A percentile compares a stretch with the other conserved stretches of the same genome.
These are phyloP conservation scores for Hylia prasina DNA, from an alignment of 2,113 vertebrate genomes.

Conservation along the genomic window DNA sequence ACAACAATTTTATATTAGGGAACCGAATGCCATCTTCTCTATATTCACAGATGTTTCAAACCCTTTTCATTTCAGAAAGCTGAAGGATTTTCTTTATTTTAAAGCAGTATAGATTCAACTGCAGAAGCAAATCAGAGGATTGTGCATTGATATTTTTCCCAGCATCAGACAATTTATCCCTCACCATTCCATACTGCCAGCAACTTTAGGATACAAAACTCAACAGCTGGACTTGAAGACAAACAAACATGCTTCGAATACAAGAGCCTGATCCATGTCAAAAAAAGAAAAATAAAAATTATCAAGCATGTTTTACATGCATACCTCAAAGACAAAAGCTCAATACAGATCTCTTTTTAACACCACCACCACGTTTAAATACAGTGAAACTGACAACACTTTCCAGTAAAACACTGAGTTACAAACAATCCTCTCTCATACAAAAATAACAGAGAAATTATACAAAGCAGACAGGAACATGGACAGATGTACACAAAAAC, in stretches of 20 bases:
- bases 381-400: neutral
- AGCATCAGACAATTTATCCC: neutral
- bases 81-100: neutral
- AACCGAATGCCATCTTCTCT: neutral
- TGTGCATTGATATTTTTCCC: neutral
- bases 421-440: neutral
- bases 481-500: neutral
- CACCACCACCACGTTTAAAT: neutral
- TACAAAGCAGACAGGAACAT: neutral
- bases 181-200: neutral
- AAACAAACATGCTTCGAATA: neutral
- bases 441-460: neutral
- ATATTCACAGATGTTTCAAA: conserved; percentile 19
- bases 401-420: neutral
- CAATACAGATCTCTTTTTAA: neutral
- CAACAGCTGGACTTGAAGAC: conserved; percentile 6
- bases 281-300: neutral
- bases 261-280: neutral
- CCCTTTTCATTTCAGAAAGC: neutral
- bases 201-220: conserved; percentile 5
- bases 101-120: neutral
- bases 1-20: neutral
- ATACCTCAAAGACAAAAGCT: neutral
- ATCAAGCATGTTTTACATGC: neutral
- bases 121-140: neutral